These are phyloP conservation scores for Nothocercus nigrocapillus DNA, from an alignment of 2,113 vertebrate genomes.

Conservation along the genomic window DNA sequence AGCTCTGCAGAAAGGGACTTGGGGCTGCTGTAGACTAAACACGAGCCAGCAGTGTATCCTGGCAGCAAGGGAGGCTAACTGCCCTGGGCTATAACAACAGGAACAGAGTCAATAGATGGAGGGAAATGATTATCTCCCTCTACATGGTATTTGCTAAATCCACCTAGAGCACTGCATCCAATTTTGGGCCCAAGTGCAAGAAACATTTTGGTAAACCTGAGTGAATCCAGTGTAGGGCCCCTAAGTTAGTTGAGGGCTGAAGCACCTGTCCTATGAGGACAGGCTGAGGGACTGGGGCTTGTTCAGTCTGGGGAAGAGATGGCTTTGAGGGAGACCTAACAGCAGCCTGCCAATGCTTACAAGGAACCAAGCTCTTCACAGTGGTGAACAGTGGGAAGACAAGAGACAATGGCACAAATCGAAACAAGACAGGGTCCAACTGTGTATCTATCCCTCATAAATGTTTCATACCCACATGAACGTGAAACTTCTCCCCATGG, in stretches of 20 bases:
- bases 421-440: neutral
- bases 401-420: neutral
- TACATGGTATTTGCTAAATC: neutral
- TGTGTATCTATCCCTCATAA: neutral
- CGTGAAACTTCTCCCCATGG: neutral
- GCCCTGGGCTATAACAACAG: neutral
- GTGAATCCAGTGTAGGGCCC: neutral
- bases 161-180: neutral
- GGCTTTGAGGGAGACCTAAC: neutral
- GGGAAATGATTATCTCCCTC: neutral
- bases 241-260: neutral
- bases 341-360: neutral
- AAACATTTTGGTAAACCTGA: neutral
- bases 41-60: neutral
- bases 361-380: neutral
- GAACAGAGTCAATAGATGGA: neutral
- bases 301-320: neutral
- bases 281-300: neutral
- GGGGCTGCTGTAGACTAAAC: neutral
- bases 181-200: neutral
- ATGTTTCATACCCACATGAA: too few species aligned
- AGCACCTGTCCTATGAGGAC: neutral
- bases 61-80: neutral
- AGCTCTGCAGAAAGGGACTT: neutral
- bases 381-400: neutral